A percentile compares a stretch with the other conserved stretches of the same genome.
These are phyloP conservation scores for Chorisops tibialis DNA, from an alignment of 2,888 invertebrate species.

Conservation along the genomic window DNA sequence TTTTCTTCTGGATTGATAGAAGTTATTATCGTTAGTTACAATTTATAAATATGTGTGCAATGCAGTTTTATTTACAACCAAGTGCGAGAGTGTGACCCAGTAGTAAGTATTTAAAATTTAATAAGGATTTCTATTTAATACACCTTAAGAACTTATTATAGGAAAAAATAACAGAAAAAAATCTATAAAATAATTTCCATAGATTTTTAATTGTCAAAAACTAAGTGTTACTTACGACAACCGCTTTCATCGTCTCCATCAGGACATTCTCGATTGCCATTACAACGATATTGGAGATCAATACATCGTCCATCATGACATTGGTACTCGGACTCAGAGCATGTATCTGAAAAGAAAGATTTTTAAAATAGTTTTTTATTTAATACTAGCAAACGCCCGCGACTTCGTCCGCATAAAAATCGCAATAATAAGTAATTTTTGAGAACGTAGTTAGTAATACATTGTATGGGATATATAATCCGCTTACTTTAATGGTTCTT, in stretches of 20 bases:
- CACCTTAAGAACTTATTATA: too few relatives aligned
- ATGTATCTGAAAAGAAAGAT: slow-evolving; percentile 52
- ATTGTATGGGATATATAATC: too few relatives aligned
- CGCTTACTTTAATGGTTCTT: too few relatives aligned
- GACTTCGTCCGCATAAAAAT: too few relatives aligned
- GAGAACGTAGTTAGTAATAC: too few relatives aligned
- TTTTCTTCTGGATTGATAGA: not conserved
- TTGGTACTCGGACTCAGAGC: slow-evolving; percentile 57
- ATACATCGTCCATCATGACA: slow-evolving; percentile 64
- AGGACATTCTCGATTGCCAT: slow-evolving; percentile 56
- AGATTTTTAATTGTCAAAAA: slow-evolving; percentile 6
- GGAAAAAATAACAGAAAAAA: not conserved
- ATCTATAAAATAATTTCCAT: slow-evolving; percentile 11
- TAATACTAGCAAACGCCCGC: too few relatives aligned
- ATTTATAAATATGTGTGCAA: not conserved
- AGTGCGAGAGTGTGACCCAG: not conserved
- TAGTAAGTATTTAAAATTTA: slow-evolving; percentile 12
- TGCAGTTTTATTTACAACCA: too few relatives aligned
- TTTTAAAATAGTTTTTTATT: slow-evolving; percentile 15
- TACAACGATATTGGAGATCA: slow-evolving; percentile 55
- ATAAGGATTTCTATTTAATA: too few relatives aligned
- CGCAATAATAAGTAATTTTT: too few relatives aligned
- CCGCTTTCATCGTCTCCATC: slow-evolving; percentile 61
- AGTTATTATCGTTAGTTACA: slow-evolving; percentile 32
- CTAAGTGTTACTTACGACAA: slow-evolving; percentile 46